Conservation (phyloP, 2,888 invertebrate genomes). For the Cataglyphis rosenhaueri region DNA sequence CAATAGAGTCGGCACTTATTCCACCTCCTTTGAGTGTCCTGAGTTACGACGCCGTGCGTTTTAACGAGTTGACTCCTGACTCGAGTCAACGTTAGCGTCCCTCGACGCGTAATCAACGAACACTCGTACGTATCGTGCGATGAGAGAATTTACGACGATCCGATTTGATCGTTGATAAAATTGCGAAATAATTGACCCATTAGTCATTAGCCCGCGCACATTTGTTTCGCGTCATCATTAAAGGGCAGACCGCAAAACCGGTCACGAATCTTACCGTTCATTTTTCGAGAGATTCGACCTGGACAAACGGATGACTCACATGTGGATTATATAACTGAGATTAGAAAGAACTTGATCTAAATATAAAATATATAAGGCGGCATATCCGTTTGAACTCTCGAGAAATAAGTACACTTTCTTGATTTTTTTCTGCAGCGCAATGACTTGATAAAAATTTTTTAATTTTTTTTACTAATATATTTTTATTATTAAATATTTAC, state of each 20-base stretch:
- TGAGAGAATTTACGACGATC: slow-evolving; percentile 53
- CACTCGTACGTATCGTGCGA: slow-evolving; percentile 26
- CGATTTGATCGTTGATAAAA: slow-evolving; percentile 27
- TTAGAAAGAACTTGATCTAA: background rate
- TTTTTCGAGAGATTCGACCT: slow-evolving; percentile 14
- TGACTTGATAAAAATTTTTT: too few species aligned
- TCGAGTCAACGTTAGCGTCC: slow-evolving; percentile 40
- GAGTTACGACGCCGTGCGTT: slow-evolving; percentile 61
- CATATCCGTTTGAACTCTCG: too few species aligned
- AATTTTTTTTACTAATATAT: too few species aligned
- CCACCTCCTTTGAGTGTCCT: slow-evolving; percentile 37
- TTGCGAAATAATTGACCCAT: slow-evolving; percentile 41
- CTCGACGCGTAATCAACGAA: slow-evolving; percentile 63
- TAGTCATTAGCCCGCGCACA: slow-evolving; percentile 33
- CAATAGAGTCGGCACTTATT: slow-evolving; percentile 65
- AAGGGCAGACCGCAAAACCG: background rate
- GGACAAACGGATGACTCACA: background rate
- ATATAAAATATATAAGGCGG: background rate
- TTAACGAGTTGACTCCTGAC: slow-evolving; percentile 58
- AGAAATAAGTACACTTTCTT: too few species aligned
- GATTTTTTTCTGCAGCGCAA: too few species aligned
- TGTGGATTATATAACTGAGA: background rate
- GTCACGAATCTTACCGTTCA: slow-evolving; percentile 27
- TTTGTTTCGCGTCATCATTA: slow-evolving; percentile 31
- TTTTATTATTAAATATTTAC: too few species aligned